A percentile compares a stretch with the other conserved stretches of the same genome.
These are phyloP conservation scores for Styela plicata DNA, from an alignment of 23 tunicate genomes.

Conservation along the genomic window DNA sequence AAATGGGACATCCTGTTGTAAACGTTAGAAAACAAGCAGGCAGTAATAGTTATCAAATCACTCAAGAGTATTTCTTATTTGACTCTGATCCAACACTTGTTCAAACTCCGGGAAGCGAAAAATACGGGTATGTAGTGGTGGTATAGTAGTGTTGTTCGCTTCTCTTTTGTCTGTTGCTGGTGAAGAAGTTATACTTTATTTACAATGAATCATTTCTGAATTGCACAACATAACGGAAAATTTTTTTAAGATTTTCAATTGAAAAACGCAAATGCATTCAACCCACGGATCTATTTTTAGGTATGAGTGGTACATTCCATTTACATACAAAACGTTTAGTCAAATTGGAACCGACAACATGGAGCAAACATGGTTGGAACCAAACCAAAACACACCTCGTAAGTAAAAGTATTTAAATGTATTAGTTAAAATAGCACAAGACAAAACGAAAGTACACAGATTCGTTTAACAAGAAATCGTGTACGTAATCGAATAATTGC, in stretches of 20 bases:
- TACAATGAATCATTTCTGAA: no score
- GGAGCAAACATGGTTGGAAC: conserved; percentile 1
- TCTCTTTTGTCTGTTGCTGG: no score
- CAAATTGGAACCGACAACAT: not conserved
- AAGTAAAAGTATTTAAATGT: no score
- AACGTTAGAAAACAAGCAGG: not conserved
- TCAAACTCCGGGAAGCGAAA: conserved; percentile 48
- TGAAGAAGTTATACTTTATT: no score
- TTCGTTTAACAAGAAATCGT: no score
- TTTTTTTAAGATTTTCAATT: not conserved
- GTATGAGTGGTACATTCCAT: conserved; percentile 64
- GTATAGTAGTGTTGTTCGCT: no score
- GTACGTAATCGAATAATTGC: no score
- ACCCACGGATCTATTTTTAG: no score
- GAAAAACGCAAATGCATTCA: no score
- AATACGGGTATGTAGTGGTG: conserved; percentile 32
- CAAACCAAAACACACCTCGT: not conserved
- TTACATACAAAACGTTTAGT: conserved; percentile 43
- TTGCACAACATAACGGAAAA: not conserved
- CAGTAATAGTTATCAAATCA: not conserved
- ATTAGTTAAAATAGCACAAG: no score
- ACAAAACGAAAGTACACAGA: no score
- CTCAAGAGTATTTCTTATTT: conserved; percentile 52
- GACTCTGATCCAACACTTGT: conserved; percentile 40
- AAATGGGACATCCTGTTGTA: conserved; percentile 74